Conservation (phyloP, 2,113 vertebrate species). For the Platichthys stellatus region DNA sequence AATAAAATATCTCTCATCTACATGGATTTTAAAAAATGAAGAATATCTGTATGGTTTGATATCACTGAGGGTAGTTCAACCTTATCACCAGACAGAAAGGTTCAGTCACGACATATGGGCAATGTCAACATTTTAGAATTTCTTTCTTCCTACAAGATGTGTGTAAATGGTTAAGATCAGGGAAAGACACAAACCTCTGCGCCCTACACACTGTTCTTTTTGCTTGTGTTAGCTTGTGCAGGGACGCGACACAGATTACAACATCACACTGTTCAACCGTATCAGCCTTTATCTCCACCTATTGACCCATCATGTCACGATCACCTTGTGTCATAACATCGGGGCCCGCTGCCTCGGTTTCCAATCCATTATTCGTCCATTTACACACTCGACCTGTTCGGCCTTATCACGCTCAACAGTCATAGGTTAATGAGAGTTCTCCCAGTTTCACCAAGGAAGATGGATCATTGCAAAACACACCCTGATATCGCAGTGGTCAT, state of each 20-base stretch:
- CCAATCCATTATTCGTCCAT: conserved; percentile 16
- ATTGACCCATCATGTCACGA: neutral
- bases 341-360: neutral
- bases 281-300: neutral
- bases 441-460: conserved; percentile 20
- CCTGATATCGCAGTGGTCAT: conserved; percentile 23
- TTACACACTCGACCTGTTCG: neutral
- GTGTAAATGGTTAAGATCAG: too few species aligned
- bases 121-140: too few species aligned
- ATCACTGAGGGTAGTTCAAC: too few species aligned
- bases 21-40: too few species aligned
- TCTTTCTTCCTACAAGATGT: too few species aligned
- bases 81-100: too few species aligned
- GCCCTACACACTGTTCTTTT: neutral
- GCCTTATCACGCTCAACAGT: conserved; percentile 6
- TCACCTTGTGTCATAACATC: neutral
- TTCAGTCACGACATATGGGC: too few species aligned
- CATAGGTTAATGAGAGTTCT: conserved; percentile 24
- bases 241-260: neutral
- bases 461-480: conserved; percentile 14
- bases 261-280: neutral
- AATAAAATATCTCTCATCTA: too few species aligned
- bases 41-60: too few species aligned
- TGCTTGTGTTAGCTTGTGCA: neutral
- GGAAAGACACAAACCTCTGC: too few species aligned